Evolutionary conservation across 2,888 invertebrate genomes (phyloP), one percentile per base, ranked within the genome.

Genomic region (Tinea trinotella): DNA sequence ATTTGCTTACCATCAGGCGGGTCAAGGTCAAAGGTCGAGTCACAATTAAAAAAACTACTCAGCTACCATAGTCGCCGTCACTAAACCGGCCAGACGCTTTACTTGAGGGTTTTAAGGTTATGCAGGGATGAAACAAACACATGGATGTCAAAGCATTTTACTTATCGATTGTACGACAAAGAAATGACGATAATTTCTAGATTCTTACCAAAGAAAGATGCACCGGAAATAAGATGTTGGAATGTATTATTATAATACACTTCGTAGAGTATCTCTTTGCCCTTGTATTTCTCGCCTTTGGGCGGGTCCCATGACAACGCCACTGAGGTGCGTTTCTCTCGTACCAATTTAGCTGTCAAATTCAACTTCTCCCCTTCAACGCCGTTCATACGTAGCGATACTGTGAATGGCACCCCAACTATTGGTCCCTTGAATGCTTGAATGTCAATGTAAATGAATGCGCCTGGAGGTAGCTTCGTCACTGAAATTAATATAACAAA

Each of bases 231-330:
- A 18, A 52, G 34, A 35, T 52, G 52, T 12, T 35, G 36, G 36
- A 34, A 34, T 18, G 46, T 48, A 12, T 36, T 53, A 40, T 53
- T 91, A 63, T 93, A 94, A 69, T 92, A 91, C 40, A 94, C 84
- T 15, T 91, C 93, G 66, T 94, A 95, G 3, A 78, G 62, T n/a
- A 82, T 35, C 7, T 72, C 66, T 53, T 71, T 73, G 19, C 66
- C 68, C 58, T 71, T 73, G 52, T 82, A 90, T n/a, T 88, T 74
- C 0, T 79, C 74, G 35, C 85, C 87, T 17, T 83, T 83, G 0
- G 92, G 91, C 6, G 88, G 82, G 10, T 87, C 76, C 94, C 95
- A 95, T 6, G 75, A 77, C 12, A 95, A 64, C 59, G 89, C 88
- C 0, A 93, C 91, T 0, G 90, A 75, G 0, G 90, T 91, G 0